phyloP scores from a whole-genome alignment of 2,797 vertebrate species.

The Gadopsis marmoratus region DNA sequence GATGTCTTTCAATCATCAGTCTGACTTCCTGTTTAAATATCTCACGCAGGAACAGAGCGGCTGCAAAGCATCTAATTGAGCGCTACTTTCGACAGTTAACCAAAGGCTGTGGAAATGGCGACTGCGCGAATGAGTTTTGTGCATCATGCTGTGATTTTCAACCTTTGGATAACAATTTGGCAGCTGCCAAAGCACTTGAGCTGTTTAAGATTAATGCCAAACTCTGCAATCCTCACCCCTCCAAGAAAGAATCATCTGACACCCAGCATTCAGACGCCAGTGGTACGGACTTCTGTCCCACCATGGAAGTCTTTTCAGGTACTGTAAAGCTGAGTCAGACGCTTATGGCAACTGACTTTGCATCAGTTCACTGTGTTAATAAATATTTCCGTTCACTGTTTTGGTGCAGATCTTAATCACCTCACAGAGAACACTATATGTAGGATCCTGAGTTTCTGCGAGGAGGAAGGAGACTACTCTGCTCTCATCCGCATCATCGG shows the following conservation, averaged over 20 bases:
- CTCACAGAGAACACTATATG: conserved; percentile 94
- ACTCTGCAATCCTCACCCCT: conserved; percentile 96
- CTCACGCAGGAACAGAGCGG: conserved; percentile 96
- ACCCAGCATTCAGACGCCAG: conserved; percentile 89
- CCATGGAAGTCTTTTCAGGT: conserved; percentile 94
- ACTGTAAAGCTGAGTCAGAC: conserved; percentile 54
- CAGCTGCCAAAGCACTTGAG: conserved; percentile 97
- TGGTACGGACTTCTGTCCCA: conserved; percentile 83
- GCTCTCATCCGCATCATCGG: conserved; percentile 93
- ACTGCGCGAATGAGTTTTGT: conserved; percentile 98
- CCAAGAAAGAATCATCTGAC: conserved; percentile 92
- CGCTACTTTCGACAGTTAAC: conserved; percentile 99
- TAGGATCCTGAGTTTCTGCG: conserved; percentile 92
- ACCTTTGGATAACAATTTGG: conserved; percentile 97
- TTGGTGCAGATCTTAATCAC: conserved; percentile 90
- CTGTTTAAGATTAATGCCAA: conserved; percentile 98
- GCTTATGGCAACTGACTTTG: not conserved
- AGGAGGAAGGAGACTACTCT: conserved; percentile 93
- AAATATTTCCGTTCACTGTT: conserved; percentile 3
- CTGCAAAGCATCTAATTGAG: conserved; percentile 99
- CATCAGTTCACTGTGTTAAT: not conserved
- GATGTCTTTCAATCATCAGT: conserved; percentile 22
- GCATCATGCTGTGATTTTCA: conserved; percentile 94
- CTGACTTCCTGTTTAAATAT: conserved; percentile 88
- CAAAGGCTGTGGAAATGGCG: conserved; percentile 99